These are phyloP conservation scores for Drosophila anomelani DNA, from an alignment of 2,888 invertebrate genomes.

Conservation along the genomic window DNA sequence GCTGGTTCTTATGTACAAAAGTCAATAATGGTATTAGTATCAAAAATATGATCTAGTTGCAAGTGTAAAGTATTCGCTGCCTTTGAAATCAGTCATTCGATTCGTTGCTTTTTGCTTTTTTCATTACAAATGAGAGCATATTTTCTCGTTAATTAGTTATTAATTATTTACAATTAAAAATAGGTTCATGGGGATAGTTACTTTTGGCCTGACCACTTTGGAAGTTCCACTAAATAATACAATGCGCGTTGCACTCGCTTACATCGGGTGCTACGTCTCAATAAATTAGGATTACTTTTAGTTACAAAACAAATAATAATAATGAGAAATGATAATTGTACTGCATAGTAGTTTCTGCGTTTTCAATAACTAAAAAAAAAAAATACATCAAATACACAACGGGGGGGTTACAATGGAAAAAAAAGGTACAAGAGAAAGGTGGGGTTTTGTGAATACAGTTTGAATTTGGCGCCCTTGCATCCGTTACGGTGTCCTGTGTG, in stretches of 20 bases:
- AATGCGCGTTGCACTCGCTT: conserved; percentile 29
- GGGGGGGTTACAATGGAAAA: not conserved
- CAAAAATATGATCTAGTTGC: conserved; percentile 45
- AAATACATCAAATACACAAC: conserved; percentile 25
- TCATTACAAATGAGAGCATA: conserved; percentile 7
- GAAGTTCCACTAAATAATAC: conserved; percentile 66
- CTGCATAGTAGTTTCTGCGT: conserved; percentile 46
- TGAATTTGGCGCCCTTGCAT: conserved; percentile 8
- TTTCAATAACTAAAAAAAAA: conserved; percentile 45
- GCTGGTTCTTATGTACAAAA: conserved; percentile 30
- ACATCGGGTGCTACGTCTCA: conserved; percentile 2
- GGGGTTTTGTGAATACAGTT: conserved; percentile 30
- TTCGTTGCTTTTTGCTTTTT: conserved; percentile 29
- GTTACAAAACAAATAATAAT: conserved; percentile 13
- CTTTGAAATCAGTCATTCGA: conserved; percentile 48
- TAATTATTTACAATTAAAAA: conserved; percentile 29
- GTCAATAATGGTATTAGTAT: conserved; percentile 37
- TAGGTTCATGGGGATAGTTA: conserved; percentile 42
- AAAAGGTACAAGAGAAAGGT: not conserved
- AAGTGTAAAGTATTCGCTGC: conserved; percentile 50
- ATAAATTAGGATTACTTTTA: conserved; percentile 33
- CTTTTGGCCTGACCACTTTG: conserved; percentile 81
- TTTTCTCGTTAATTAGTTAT: conserved; percentile 5
- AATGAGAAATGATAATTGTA: conserved; percentile 46
- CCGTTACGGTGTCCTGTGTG: not conserved